Evolutionary conservation across 2,888 invertebrate genomes (phyloP), one percentile per base, ranked within the genome.

Genomic region (Spilosoma lubricipeda): DNA sequence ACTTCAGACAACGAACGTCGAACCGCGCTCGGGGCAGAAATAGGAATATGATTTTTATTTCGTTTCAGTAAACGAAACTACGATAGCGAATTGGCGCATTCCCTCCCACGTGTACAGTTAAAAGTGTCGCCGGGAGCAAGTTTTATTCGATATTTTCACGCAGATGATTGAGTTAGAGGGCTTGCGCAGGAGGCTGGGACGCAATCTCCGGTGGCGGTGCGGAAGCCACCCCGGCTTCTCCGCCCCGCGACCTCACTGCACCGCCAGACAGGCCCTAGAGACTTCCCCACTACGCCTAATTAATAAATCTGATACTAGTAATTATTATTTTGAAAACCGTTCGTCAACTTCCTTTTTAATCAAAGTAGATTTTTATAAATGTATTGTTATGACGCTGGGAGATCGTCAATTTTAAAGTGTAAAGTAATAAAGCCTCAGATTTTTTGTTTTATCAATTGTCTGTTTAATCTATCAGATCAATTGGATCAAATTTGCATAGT

Each of bases 141-240:
- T 92, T 92, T 91, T 92, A 92, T 93, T 92, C 87, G 91, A 93
- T 94, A 93, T 94, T 94, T 94, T 93, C 90, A 92, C 90, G 91
- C 89, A 89, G 90, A 90, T 93, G 92, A 95, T 95, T 94, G 93
- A 94, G 94, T 95, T 95, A 94, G 93, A 84, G 88, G 90, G 90
- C 87, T 91, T 91, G 93, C 91, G 93, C 92, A 92, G 91, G 94
- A 93, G 94, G 93, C 91, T 90, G 92, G 91, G 89, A 90, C 88
- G 93, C 93, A 94, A 95, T 95, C 94, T 94, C 95, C 95, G 94
- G 95, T 92, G 89, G 87, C 88, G 86, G 85, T 86, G 88, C 90
- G 90, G 90, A 90, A 88, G 83, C 88, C 84, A 78, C 87, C 87
- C 86, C 82, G 69, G 80, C 79, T 77, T 72, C 77, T 78, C 72